Evolutionary conservation across 2,797 vertebrate genomes (phyloP).

Genomic region (Presbytis comata): DNA sequence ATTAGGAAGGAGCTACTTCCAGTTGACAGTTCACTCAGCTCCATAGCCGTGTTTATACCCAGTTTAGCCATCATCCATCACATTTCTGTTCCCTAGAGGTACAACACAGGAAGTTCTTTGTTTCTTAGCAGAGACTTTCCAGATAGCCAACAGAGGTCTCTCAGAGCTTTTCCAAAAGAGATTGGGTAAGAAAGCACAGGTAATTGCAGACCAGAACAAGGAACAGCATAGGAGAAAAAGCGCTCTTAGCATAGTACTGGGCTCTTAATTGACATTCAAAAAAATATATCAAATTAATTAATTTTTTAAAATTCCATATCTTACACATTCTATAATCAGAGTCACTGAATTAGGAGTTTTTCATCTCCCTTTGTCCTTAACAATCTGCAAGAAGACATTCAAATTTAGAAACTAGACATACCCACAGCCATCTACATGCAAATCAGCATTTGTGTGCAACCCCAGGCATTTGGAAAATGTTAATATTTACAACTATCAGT

Average conservation of each 20-base stretch:
- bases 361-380: background rate
- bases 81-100: background rate
- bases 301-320: background rate
- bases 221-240: background rate
- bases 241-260: background rate
- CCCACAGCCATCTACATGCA: background rate
- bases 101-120: background rate
- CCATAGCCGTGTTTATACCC: background rate
- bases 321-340: background rate
- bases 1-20: background rate
- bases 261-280: background rate
- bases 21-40: background rate
- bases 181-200: background rate
- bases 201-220: background rate
- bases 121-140: background rate
- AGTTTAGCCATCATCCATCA: background rate
- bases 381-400: background rate
- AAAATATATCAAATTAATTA: background rate
- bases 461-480: background rate
- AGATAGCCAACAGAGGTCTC: background rate
- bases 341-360: background rate
- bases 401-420: background rate
- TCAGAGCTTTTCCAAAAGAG: background rate
- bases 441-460: background rate
- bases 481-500: background rate